Percentiles rank a stretch among this genome's conserved stretches.
Conservation (phyloP, 2,113 vertebrate species). For the Alosa alosa region DNA sequence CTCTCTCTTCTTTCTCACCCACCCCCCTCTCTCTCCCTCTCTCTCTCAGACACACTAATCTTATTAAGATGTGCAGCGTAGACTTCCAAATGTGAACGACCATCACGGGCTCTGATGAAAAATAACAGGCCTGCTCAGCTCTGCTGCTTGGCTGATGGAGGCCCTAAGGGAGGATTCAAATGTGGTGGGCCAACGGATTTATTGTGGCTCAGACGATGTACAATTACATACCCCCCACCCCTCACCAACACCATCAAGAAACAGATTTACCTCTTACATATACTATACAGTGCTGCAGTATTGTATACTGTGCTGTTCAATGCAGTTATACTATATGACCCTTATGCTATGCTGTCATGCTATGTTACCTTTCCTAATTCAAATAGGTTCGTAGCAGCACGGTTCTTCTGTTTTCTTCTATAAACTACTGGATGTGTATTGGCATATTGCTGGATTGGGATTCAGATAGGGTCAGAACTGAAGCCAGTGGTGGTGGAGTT, state of each 20-base stretch:
- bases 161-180: neutral
- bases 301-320: neutral
- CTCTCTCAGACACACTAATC: neutral
- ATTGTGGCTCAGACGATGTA: neutral
- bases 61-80: neutral
- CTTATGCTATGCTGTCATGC: too few relatives aligned
- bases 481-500: neutral
- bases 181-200: neutral
- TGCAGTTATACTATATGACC: too few relatives aligned
- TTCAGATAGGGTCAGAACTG: neutral
- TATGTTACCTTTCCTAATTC: too few relatives aligned
- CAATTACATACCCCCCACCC: neutral
- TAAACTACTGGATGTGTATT: too few relatives aligned
- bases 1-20: neutral
- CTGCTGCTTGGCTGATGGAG: neutral
- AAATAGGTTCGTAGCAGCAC: too few relatives aligned
- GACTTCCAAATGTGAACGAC: neutral
- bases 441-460: too few relatives aligned
- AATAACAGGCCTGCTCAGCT: neutral
- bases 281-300: too few relatives aligned
- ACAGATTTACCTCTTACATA: neutral
- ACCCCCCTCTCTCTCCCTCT: neutral
- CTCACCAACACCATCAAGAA: neutral
- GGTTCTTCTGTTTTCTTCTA: too few relatives aligned
- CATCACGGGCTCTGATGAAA: neutral